Conservation (phyloP, 92 coral and sea anemone genomes). For the Hydrozoanthus gracilis region DNA sequence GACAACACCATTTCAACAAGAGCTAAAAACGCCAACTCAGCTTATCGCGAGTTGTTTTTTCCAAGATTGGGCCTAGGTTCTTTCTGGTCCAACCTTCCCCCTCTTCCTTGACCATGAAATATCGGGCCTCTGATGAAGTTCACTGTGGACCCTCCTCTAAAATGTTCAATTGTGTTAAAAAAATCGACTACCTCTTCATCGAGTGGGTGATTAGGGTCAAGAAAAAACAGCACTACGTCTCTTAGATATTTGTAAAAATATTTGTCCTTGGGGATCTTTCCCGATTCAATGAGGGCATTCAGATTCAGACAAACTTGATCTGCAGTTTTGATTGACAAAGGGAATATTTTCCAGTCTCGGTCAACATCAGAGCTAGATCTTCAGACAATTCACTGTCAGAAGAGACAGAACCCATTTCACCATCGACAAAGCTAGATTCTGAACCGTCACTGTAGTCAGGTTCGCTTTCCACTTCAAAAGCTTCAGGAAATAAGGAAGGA, state of each 20-base stretch:
- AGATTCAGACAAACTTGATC: constrained; percentile 55
- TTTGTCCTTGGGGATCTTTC: constrained; percentile 54
- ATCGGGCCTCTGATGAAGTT: constrained; percentile 60
- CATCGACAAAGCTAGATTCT: too few species aligned
- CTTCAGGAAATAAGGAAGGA: too few species aligned
- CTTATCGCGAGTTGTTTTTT: constrained; percentile 54
- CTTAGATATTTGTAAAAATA: constrained; percentile 51
- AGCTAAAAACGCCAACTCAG: constrained; percentile 49
- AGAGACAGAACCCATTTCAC: too few species aligned
- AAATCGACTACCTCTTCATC: constrained; percentile 58
- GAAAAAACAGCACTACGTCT: constrained; percentile 39
- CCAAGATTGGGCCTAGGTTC: constrained; percentile 55
- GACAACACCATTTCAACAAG: constrained; percentile 49
- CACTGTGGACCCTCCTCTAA: constrained; percentile 56
- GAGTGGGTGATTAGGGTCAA: constrained; percentile 49
- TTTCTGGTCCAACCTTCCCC: constrained; percentile 46
- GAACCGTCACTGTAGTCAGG: too few species aligned
- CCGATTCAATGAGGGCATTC: constrained; percentile 38
- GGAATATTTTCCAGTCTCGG: too few species aligned
- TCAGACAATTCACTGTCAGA: too few species aligned
- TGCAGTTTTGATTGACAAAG: too few species aligned
- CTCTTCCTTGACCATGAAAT: constrained; percentile 54
- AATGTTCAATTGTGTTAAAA: constrained; percentile 56
- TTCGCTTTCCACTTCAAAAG: too few species aligned
- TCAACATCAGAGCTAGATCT: too few species aligned